A percentile compares a stretch with the other conserved stretches of the same genome.
Evolutionary conservation across 1,140 invertebrate genomes (phyloP).

Genomic region (Artemia franciscana): DNA sequence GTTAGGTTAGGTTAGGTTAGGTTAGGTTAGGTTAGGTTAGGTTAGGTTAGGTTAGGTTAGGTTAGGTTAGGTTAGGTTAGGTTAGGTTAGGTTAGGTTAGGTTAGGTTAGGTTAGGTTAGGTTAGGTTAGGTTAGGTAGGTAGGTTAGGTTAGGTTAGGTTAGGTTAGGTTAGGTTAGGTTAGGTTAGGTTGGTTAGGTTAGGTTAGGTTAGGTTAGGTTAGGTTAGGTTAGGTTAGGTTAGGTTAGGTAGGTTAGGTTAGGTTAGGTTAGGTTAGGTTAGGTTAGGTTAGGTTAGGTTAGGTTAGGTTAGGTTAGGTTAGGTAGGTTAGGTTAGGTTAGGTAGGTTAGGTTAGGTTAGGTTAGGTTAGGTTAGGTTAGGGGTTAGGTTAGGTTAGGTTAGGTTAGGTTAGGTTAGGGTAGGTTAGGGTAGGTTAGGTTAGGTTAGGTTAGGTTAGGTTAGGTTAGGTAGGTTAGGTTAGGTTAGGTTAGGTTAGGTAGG

Average conservation of each 20-base stretch:
- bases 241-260: too few relatives aligned
- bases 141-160: too few relatives aligned
- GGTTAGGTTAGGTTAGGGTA: too few relatives aligned
- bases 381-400: constrained; percentile 2
- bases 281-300: constrained; percentile 1
- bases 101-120: background rate
- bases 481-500: too few relatives aligned
- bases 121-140: background rate
- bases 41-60: constrained; percentile 3
- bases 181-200: too few relatives aligned
- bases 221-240: constrained; percentile 3
- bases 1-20: constrained; percentile 17
- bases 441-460: too few relatives aligned
- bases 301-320: constrained; percentile 1
- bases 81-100: background rate
- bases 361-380: background rate
- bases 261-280: background rate
- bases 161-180: background rate
- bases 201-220: constrained; percentile 3
- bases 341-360: background rate
- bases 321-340: too few relatives aligned
- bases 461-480: too few relatives aligned
- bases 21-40: constrained; percentile 7
- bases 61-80: constrained; percentile 1
- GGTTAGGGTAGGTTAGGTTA: too few relatives aligned